Base-by-base conservation (phyloP, 2,888 invertebrate species). In the Cinara cedri region DNA sequence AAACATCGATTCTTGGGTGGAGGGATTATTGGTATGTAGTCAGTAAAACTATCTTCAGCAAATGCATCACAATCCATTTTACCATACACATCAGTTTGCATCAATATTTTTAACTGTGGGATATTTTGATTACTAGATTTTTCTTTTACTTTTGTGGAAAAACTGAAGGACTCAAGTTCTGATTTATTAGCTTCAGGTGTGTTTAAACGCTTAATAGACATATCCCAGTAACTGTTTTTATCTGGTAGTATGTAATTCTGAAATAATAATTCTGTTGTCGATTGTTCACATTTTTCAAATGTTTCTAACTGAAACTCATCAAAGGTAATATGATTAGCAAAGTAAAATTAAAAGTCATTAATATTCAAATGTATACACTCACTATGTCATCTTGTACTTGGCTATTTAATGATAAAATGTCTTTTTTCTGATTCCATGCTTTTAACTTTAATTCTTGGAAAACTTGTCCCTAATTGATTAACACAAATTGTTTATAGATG, bases 1-100 rank as follows among this genome's bases (percentile, higher is more conserved):
- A 24, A 0, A 60, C 78, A 78, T 8, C 21, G 62, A 13, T 70
- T 78, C 2, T 8, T 57, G 42, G 78, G 70, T 24, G 78, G 78
- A 51, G 78, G 78, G 51, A 70, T 60, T 24, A 78, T 78, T 8
- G 78, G 78, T 62, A 78, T 70, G 24, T 49, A 78, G n/a, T 70
- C 42, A 14, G 49, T 70, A 42, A 78, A 78, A n/a, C 62, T 0
- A 13, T 78, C 42, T 11, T 78, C 49, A 16, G 8, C 60, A 42
- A 49, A 78, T 21, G 26, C 78, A 9, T 70, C 24, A 4, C 60
- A 60, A 1, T 70, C 70, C 13, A n/a, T 19, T 24, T 60, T 70
- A 60, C 78, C 78, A 21, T 78, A 70, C 1, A 49, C 19, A 21
- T 70, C 70, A 1, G 19, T 60, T 70, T 78, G 78, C 78, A 78